These are phyloP conservation scores for Circaetus cinerascens DNA, from an alignment of 2,113 vertebrate species.

Conservation along the genomic window DNA sequence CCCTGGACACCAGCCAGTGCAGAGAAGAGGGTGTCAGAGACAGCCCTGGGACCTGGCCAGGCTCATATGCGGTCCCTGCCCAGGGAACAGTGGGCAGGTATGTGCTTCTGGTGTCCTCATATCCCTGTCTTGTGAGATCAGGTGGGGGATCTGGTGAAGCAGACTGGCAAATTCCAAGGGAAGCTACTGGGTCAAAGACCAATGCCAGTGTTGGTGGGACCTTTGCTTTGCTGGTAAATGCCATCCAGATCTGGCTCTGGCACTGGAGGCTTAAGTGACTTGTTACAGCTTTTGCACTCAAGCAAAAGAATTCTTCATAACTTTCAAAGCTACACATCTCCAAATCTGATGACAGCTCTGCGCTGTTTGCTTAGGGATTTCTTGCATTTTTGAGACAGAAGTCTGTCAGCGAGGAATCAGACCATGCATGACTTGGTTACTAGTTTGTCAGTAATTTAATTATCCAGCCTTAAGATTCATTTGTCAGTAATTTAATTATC, in stretches of 20 bases:
- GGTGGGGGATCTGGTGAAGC: not conserved
- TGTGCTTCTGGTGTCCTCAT: not conserved
- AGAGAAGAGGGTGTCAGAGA: not conserved
- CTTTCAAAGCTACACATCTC: not conserved
- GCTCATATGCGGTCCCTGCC: not conserved
- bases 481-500: not conserved
- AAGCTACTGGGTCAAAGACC: not conserved
- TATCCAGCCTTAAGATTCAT: not conserved
- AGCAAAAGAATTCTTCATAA: not conserved
- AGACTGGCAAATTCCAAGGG: not conserved
- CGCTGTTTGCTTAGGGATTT: not conserved
- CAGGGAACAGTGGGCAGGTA: too few relatives aligned
- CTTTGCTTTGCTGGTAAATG: not conserved
- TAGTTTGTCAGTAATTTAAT: not conserved
- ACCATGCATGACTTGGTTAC: not conserved
- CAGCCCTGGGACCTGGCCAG: not conserved
- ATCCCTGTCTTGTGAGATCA: not conserved
- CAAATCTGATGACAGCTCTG: not conserved
- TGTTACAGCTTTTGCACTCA: not conserved
- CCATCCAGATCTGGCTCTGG: not conserved
- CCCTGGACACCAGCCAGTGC: not conserved
- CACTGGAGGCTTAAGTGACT: not conserved
- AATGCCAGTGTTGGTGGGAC: not conserved
- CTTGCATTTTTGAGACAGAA: slow-evolving; percentile 1
- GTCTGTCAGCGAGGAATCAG: not conserved